These are phyloP conservation scores for Campoletis raptor DNA, from an alignment of 2,888 invertebrate genomes.

Conservation along the genomic window DNA sequence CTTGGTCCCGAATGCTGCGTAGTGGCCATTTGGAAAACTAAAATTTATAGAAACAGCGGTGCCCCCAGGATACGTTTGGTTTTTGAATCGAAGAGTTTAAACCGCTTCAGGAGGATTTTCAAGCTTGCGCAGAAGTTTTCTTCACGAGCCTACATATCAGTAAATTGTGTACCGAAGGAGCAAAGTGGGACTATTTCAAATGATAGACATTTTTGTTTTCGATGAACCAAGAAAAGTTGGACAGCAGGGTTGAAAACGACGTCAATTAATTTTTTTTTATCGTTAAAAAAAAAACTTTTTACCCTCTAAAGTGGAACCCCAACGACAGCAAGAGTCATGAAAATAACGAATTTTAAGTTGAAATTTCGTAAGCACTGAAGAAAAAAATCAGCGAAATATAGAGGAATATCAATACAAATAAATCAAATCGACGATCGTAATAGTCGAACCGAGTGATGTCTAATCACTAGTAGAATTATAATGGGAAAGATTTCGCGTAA, in stretches of 20 bases:
- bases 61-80: neutral
- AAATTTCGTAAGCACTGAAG: neutral
- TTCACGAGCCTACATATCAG: too few relatives aligned
- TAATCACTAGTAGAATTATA: conserved; percentile 2
- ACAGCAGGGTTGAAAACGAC: too few relatives aligned
- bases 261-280: too few relatives aligned
- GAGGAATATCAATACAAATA: neutral
- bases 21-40: neutral
- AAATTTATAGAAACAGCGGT: neutral
- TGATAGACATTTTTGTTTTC: too few relatives aligned
- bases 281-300: neutral
- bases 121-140: too few relatives aligned
- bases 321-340: neutral
- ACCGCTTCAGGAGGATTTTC: too few relatives aligned
- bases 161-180: too few relatives aligned
- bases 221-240: too few relatives aligned
- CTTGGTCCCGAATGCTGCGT: neutral
- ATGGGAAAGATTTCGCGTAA: conserved; percentile 27
- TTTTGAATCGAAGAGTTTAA: too few relatives aligned
- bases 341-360: neutral
- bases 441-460: neutral
- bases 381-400: neutral
- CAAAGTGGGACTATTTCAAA: too few relatives aligned
- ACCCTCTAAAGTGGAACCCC: neutral
- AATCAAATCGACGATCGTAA: neutral